Base-by-base conservation (phyloP, 2,888 invertebrate species). In the Leucoma salicis region DNA sequence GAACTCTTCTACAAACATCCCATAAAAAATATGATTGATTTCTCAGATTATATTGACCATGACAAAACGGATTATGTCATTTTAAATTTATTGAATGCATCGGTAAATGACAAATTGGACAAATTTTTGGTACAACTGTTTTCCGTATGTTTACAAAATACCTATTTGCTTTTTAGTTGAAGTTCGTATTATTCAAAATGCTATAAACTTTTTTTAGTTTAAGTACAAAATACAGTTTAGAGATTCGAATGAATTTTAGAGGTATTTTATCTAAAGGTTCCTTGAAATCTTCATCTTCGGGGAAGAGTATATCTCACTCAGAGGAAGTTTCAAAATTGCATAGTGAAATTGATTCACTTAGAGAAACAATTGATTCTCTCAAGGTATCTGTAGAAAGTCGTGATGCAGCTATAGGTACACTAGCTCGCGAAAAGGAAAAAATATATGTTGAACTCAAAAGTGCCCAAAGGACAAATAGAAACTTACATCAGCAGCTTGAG, bases 371-470 rank as follows among this genome's bases (percentile, higher is more conserved):
- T 13, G 70, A 70, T 47, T 66, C 76, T 31, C 70, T 91, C 49
- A 85, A 87, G 61, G 69, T 75, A 34, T 82, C 86, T 36, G 68
- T 87, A 35, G 84, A 88, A 60, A 73, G 73, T 42, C 88, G 86
- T 65, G 90, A 91, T 48, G 64, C 73, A 4, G 80, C 85, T 13
- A 66, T 91, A 39, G 85, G 79, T n/a, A 82, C 75, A 34, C 53
- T 90, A 40, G 80, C 82, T 11, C 74, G 85, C 31, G 91, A 91
- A 53, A 91, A 91, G 57, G 90, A 91, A 58, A 88, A 87, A 62
- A 54, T 91, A 14, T 71, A 76, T 8, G 54, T 78, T 10, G 90
- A 91, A 60, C 63, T 91, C 25, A 81, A 88, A 54, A 85, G 79
- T 55, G 80, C 84, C 32, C 86, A 82, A 62, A 72, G 90, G 56